Conservation (phyloP, 1,140 invertebrate genomes). For the Panulirus ornatus region DNA sequence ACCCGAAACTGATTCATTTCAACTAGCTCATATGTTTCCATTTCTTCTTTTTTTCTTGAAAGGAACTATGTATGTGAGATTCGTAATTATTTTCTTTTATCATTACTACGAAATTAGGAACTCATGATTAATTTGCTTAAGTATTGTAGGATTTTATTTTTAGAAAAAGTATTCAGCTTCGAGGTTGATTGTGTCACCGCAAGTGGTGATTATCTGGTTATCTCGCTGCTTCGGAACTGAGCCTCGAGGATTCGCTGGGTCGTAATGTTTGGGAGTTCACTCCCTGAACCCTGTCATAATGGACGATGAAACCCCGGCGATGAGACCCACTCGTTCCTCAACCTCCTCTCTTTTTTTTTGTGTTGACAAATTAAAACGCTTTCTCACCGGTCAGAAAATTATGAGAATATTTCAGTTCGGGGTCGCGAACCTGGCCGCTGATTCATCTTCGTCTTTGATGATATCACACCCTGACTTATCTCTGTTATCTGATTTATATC, state of each 20-base stretch:
- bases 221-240: background rate
- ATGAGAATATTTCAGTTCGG: background rate
- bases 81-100: no score
- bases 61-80: no score
- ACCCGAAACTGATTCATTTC: no score
- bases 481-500: background rate
- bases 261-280: background rate
- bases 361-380: slow-evolving; percentile 9
- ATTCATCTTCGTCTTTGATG: background rate
- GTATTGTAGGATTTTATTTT: no score
- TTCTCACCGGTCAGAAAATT: background rate
- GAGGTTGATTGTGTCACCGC: background rate
- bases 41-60: no score
- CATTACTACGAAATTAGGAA: no score
- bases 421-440: background rate
- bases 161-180: no score
- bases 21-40: no score
- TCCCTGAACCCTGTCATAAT: background rate
- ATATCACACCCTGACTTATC: background rate
- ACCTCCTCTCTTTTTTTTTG: background rate
- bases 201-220: background rate
- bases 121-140: no score
- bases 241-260: background rate
- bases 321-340: background rate
- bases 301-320: background rate